Evolutionary conservation across 2,797 vertebrate genomes (phyloP), one percentile per base, ranked within the genome.

Genomic region (Tolypeutes matacus): DNA sequence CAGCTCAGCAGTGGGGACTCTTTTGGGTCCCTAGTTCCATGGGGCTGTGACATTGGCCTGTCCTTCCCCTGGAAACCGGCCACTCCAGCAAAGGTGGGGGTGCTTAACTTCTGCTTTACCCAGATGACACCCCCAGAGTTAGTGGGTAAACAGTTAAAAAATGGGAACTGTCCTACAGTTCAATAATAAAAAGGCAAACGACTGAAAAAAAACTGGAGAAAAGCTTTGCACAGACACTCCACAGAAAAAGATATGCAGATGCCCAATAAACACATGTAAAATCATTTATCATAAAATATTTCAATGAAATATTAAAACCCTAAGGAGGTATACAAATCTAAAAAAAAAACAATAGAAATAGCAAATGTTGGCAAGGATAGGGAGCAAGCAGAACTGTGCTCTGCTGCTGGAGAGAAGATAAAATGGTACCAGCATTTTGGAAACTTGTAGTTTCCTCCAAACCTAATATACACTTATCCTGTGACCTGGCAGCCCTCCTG

Each of bases 21-120:
- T 25, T 56, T 5, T 31, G 64, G n/a, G 36, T 3, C 6, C 1
- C 11, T 1, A 12, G 36, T 34, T 49, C 75, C 51, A 21, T 3
- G 31, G 10, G 4, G 14, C 27, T 73, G 17, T 78, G 72, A 64
- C 13, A 13, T 14, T 7, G 7, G 4, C 18, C 20, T 27, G 29
- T 15, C 7, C 21, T 20, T 1, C 2, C 18, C 23, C 1, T 2
- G 53, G n/a, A 58, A 21, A 15, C 17, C 1, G 14, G 8, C 56
- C 17, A 7, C 70, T 34, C 36, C 25, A 1, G 31, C 5, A 11
- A 72, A 31, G 58, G 27, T 29, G 9, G 17, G 23, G 12, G 10
- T 4, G 18, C 5, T 4, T 34, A 29, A 11, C 3, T 15, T 23
- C 27, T 34, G 5, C 18, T 27, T 77, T 65, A 77, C 20, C 31